phyloP scores from a whole-genome alignment of 2,888 invertebrate species.

The Heliconius ethilla region DNA sequence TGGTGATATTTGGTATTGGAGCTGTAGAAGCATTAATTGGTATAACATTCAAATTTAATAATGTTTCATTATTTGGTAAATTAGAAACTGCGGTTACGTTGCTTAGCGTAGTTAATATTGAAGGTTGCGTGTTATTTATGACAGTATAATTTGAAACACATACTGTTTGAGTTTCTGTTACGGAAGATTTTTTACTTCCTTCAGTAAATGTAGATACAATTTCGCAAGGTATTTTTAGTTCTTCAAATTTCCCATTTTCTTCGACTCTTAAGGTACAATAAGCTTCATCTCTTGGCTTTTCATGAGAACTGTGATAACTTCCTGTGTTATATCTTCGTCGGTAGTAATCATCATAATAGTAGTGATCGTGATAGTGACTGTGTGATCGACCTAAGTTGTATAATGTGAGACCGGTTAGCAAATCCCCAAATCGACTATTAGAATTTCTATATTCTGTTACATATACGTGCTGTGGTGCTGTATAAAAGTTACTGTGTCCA shows the following conservation, averaged over 20 bases:
- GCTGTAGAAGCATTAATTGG: background rate
- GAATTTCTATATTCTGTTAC: conserved; percentile 69
- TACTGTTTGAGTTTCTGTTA: conserved; percentile 55
- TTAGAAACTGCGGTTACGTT: background rate
- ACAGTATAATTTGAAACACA: conserved; percentile 60
- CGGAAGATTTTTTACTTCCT: conserved; percentile 52
- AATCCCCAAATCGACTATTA: conserved; percentile 66
- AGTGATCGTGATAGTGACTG: conserved; percentile 62
- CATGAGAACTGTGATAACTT: conserved; percentile 46
- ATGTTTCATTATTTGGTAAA: conserved; percentile 5
- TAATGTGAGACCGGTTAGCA: conserved; percentile 69
- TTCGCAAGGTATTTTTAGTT: conserved; percentile 71
- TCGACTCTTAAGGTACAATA: conserved; percentile 64
- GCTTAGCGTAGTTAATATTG: background rate
- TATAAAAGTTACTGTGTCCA: conserved; percentile 32
- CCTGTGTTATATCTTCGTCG: conserved; percentile 55
- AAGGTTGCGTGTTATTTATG: conserved; percentile 49
- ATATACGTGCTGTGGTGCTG: conserved; percentile 68
- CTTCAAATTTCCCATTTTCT: conserved; percentile 59
- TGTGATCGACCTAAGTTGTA: conserved; percentile 74
- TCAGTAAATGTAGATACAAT: conserved; percentile 74
- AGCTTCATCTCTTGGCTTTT: conserved; percentile 57
- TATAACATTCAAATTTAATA: conserved; percentile 5
- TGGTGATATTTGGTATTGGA: background rate
- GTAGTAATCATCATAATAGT: conserved; percentile 73